Evolutionary conservation across 2,113 vertebrate species (phyloP), one percentile per base, ranked within the genome.

Genomic region (Brachypodius melanocephalos): DNA sequence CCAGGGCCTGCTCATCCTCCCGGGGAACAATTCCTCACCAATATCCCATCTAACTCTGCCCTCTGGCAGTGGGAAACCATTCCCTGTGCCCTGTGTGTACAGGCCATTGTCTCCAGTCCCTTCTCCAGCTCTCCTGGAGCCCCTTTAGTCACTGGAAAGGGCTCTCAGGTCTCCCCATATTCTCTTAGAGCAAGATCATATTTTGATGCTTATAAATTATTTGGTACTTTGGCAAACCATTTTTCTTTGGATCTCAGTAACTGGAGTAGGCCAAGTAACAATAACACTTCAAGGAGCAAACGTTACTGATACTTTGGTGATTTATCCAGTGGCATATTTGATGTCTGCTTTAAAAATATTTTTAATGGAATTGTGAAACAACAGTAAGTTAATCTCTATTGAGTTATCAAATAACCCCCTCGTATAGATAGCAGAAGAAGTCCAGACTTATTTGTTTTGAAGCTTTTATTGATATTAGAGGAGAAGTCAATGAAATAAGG

Each of bases 401-500:
- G 31, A 74, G 34, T 90, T 75, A 57, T 19, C 55, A 48, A 3
- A 38, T 89, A 57, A 76, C 8, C 31, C 40, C 25, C 31, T 67
- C 45, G 76, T 38, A 25, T 3, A 21, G 73, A 26, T 38, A 21
- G 82, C 73, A 89, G 68, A 68, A 85, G 43, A 78, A 88, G 28
- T 32, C 48, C 45, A 86, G 25, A 31, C 24, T 49, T 57, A 7
- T 0, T 69, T 62, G 49, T 45, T 89, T n/a, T 61, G 61, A 74
- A 48, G 13, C 59, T 92, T 95, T 94, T 95, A 96, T 93, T 95
- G 87, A 1, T 89, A 12, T 90, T 42, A 14, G 77, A 83, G 49
- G 45, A 32, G 28, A 36, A 40, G 22, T 46, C 45, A 76, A 3
- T 87, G 62, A 80, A 82, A 61, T 45, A 66, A 90, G 16, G n/a